Evolutionary conservation across 2,797 vertebrate species (phyloP).

Genomic region (Falco columbarius): DNA sequence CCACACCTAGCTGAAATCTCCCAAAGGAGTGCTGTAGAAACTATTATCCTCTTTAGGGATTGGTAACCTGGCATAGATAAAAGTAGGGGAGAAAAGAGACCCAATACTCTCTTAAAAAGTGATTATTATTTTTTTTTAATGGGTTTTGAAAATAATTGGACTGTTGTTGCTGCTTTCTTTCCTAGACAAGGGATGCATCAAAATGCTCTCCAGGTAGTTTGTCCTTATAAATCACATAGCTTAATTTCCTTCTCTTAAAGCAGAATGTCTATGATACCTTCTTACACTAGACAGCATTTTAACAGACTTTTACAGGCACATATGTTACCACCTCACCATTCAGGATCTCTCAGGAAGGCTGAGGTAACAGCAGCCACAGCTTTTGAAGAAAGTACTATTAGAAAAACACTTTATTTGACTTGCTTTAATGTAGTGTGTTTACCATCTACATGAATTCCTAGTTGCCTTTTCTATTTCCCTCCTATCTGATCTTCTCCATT

Average conservation of each 20-base stretch:
- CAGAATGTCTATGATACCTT: background rate
- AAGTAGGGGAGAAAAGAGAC: background rate
- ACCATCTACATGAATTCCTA: background rate
- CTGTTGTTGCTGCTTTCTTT: background rate
- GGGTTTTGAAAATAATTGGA: background rate
- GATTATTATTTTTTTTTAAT: background rate
- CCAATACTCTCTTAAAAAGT: background rate
- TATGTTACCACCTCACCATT: background rate
- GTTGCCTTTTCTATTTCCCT: background rate
- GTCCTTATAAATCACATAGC: background rate
- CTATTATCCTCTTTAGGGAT: conserved; percentile 47
- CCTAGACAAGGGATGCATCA: background rate
- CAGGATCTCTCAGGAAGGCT: background rate
- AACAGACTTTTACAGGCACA: background rate
- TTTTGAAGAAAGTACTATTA: background rate
- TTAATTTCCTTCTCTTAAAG: background rate
- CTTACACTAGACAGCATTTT: background rate
- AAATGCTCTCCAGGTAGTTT: background rate
- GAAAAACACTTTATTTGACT: background rate
- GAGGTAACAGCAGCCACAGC: background rate
- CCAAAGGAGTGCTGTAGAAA: conserved; percentile 41
- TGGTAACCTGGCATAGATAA: conserved; percentile 64
- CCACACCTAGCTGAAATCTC: conserved; percentile 65
- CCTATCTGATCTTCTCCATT: background rate
- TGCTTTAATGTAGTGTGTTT: background rate